A percentile compares a stretch with the other conserved stretches of the same genome.
Evolutionary conservation across 2,888 invertebrate species (phyloP).

Genomic region (Cephalotes varians): DNA sequence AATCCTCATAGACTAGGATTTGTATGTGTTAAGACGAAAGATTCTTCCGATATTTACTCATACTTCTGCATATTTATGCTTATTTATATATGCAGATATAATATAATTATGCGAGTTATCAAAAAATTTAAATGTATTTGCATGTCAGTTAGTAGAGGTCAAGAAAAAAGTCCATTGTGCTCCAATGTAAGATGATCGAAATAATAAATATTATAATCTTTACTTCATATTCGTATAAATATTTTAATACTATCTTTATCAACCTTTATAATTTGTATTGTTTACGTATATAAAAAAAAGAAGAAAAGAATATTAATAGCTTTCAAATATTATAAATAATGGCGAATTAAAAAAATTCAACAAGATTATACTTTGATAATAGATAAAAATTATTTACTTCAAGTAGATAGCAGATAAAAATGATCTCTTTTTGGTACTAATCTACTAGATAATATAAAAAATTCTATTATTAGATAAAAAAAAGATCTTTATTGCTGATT

Average conservation of each 20-base stretch:
- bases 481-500: neutral
- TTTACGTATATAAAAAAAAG: neutral
- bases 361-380: neutral
- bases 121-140: neutral
- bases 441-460: too few species aligned
- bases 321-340: neutral
- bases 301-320: neutral
- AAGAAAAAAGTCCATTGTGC: neutral
- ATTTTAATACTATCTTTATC: neutral
- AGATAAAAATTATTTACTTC: neutral
- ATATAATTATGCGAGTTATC: neutral
- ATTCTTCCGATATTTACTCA: slow-evolving; percentile 20
- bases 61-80: too few species aligned
- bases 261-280: neutral
- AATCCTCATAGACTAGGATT: neutral
- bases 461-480: too few species aligned
- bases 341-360: neutral
- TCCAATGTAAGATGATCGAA: neutral
- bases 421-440: too few species aligned
- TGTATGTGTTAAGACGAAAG: slow-evolving; percentile 3
- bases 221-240: neutral
- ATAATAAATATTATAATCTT: neutral
- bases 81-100: neutral
- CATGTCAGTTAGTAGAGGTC: neutral
- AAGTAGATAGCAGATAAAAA: neutral